A percentile compares a stretch with the other conserved stretches of the same genome.
Evolutionary conservation across 2,888 invertebrate genomes (phyloP).

Genomic region (Molanna angustata): DNA sequence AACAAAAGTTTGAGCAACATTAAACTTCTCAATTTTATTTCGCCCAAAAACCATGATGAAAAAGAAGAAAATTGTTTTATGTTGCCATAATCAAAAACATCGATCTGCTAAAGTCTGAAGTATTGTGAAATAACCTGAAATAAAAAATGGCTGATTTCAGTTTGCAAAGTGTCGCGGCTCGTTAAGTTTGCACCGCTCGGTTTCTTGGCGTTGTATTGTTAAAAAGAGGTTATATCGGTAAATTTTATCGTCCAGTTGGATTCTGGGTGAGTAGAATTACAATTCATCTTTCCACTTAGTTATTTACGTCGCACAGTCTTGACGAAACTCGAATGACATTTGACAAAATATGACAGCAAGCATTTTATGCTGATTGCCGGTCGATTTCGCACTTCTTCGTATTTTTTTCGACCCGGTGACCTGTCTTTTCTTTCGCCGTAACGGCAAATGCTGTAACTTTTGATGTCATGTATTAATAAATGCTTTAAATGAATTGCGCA

Average conservation of each 20-base stretch:
- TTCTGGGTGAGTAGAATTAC: constrained; percentile 10
- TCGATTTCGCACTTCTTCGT: constrained; percentile 5
- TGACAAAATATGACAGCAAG: constrained; percentile 8
- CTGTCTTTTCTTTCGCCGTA: too few species aligned
- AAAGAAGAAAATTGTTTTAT: too few species aligned
- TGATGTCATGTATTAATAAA: too few species aligned
- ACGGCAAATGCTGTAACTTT: too few species aligned
- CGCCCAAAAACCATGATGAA: too few species aligned
- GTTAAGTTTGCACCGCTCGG: constrained; percentile 5
- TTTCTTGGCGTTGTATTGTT: background rate
- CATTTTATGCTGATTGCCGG: background rate
- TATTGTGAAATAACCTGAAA: too few species aligned
- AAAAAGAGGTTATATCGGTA: constrained; percentile 7
- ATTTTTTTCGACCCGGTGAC: too few species aligned
- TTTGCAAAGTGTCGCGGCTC: background rate
- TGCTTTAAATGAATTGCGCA: too few species aligned
- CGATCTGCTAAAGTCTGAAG: too few species aligned
- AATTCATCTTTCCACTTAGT: background rate
- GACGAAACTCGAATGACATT: background rate
- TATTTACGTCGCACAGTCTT: background rate
- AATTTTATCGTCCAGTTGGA: constrained; percentile 7
- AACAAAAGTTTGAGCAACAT: too few species aligned
- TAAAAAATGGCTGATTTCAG: constrained; percentile 6
- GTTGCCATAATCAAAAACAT: too few species aligned
- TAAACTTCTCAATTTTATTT: too few species aligned